A percentile compares a stretch with the other conserved stretches of the same genome.
These are phyloP conservation scores for Hemithea aestivaria DNA, from an alignment of 2,888 invertebrate species.

Conservation along the genomic window DNA sequence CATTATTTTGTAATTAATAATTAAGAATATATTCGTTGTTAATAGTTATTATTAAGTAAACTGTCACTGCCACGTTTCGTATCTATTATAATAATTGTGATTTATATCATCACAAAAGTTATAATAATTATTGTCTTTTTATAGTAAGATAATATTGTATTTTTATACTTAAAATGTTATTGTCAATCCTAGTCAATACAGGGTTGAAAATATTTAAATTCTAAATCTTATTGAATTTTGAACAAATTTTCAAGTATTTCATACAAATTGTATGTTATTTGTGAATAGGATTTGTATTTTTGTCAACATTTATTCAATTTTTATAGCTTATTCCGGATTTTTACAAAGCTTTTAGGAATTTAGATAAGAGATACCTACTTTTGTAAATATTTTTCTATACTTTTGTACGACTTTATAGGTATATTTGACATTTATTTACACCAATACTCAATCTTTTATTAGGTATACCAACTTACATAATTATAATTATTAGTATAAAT, in stretches of 20 bases:
- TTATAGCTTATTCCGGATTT: no score
- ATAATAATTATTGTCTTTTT: no score
- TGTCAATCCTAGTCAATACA: constrained; percentile 76
- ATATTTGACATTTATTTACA: constrained; percentile 15
- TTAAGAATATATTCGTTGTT: constrained; percentile 31
- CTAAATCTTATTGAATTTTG: neutral
- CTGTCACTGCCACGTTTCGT: constrained; percentile 67
- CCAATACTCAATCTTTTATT: constrained; percentile 23
- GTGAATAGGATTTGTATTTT: no score
- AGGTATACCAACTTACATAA: neutral
- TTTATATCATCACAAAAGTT: constrained; percentile 39
- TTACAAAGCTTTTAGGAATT: no score
- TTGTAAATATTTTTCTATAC: constrained; percentile 18
- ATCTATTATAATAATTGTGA: constrained; percentile 33
- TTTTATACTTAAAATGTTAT: constrained; percentile 46
- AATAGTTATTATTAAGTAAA: constrained; percentile 38
- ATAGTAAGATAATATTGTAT: constrained; percentile 11
- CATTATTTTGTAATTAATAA: constrained; percentile 11
- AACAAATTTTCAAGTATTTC: neutral
- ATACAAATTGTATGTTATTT: neutral
- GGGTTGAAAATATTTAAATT: constrained; percentile 59
- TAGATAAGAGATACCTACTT: neutral
- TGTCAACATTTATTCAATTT: no score
- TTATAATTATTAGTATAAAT: constrained; percentile 8
- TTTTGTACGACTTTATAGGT: constrained; percentile 7